Percentiles rank a stretch among this genome's conserved stretches.
phyloP scores from a whole-genome alignment of 2,888 invertebrate species.

The Kryphioiulus occultus region DNA sequence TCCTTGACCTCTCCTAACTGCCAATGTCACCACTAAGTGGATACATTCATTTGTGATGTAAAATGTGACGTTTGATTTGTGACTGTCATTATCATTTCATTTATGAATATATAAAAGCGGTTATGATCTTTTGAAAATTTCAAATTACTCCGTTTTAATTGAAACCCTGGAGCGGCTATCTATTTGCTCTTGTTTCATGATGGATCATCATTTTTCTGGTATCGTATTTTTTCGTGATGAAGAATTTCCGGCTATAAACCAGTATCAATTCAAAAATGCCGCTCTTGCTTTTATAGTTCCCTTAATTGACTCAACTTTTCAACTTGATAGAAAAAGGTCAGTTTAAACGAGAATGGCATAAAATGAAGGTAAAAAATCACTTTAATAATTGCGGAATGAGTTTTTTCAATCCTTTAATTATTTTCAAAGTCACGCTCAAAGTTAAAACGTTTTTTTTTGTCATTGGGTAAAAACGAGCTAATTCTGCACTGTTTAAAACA shows the following conservation, averaged over 20 bases:
- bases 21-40: neutral
- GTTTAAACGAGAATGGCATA: neutral
- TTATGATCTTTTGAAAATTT: neutral
- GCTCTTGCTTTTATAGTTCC: neutral
- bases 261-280: neutral
- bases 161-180: neutral
- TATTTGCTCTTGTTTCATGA: no score
- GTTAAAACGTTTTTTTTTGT: neutral
- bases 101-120: neutral
- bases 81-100: neutral
- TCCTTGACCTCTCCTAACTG: neutral
- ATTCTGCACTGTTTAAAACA: neutral
- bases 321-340: neutral
- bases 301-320: neutral
- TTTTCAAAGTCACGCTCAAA: neutral
- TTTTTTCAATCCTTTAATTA: neutral
- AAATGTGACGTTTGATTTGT: neutral
- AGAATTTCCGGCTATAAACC: neutral
- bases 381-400: conserved; percentile 16
- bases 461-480: neutral
- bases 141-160: neutral
- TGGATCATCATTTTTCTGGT: no score
- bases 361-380: neutral
- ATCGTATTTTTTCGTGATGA: no score
- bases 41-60: neutral